Percentiles rank a stretch among this genome's conserved stretches.
These are phyloP conservation scores for Heteromurus nitidus DNA, from an alignment of 2,888 invertebrate species.

Conservation along the genomic window DNA sequence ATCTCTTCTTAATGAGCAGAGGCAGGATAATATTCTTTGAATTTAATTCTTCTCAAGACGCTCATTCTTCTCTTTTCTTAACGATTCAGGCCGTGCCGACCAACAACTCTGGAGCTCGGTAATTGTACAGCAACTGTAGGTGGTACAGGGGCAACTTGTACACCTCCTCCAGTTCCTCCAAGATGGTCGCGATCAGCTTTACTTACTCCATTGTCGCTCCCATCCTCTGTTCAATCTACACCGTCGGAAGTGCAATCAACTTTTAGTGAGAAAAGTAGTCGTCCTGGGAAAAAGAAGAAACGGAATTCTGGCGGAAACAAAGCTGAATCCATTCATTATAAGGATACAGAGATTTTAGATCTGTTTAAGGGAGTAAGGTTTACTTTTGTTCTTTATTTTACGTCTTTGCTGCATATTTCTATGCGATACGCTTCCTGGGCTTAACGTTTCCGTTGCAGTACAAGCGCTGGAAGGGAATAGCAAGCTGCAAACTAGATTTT, in stretches of 20 bases:
- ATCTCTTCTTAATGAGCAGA: conserved; percentile 49
- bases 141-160: conserved; percentile 57
- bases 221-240: conserved; percentile 73
- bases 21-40: conserved; percentile 38
- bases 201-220: conserved; percentile 70
- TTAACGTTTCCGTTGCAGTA: too few species aligned
- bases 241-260: conserved; percentile 73
- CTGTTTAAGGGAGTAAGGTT: conserved; percentile 73
- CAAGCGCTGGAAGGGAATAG: too few species aligned
- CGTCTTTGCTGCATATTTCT: neutral
- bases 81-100: conserved; percentile 68
- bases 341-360: conserved; percentile 73
- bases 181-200: conserved; percentile 73
- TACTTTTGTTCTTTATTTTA: conserved; percentile 1
- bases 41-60: conserved; percentile 56
- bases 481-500: too few species aligned
- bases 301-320: conserved; percentile 69
- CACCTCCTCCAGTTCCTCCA: conserved; percentile 72
- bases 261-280: conserved; percentile 71
- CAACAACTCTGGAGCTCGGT: conserved; percentile 73
- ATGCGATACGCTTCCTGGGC: too few species aligned
- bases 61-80: conserved; percentile 43
- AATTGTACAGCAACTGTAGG: conserved; percentile 57
- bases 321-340: conserved; percentile 73
- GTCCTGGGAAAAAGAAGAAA: conserved; percentile 71